phyloP scores from a whole-genome alignment of 2,113 vertebrate genomes.

The Columba livia region DNA sequence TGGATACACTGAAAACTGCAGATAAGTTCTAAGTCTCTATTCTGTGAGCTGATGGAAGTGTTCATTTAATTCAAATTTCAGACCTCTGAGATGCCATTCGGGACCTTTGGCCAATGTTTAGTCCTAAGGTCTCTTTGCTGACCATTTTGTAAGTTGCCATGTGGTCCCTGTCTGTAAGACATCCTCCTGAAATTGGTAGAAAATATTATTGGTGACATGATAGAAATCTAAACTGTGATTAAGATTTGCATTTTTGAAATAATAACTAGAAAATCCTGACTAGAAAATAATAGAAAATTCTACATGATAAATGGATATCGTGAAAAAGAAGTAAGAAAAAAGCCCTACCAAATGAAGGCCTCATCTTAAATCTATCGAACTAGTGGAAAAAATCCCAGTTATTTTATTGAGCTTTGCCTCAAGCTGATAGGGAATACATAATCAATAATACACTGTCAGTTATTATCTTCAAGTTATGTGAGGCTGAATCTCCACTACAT shows the following conservation, averaged over 20 bases:
- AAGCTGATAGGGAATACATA: not conserved
- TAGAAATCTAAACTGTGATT: not conserved
- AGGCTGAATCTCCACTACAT: not conserved
- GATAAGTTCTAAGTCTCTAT: not conserved
- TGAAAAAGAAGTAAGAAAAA: not conserved
- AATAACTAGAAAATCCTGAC: not conserved
- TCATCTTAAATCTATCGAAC: not conserved
- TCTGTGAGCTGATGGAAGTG: not conserved
- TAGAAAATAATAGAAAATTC: not conserved
- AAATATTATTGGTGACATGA: not conserved
- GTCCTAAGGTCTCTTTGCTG: not conserved
- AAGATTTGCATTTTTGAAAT: not conserved
- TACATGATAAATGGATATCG: not conserved
- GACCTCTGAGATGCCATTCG: not conserved
- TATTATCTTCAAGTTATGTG: not conserved
- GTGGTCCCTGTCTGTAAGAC: not conserved
- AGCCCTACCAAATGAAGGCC: not conserved
- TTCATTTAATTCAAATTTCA: not conserved
- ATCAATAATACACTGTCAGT: not conserved
- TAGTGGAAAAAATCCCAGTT: not conserved
- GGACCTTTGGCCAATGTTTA: not conserved
- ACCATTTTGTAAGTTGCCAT: not conserved
- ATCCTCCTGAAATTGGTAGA: not conserved
- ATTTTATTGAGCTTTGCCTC: not conserved
- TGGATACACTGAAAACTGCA: not conserved